Base-by-base conservation (phyloP, 2,888 invertebrate genomes). In the Spialia ferax region DNA sequence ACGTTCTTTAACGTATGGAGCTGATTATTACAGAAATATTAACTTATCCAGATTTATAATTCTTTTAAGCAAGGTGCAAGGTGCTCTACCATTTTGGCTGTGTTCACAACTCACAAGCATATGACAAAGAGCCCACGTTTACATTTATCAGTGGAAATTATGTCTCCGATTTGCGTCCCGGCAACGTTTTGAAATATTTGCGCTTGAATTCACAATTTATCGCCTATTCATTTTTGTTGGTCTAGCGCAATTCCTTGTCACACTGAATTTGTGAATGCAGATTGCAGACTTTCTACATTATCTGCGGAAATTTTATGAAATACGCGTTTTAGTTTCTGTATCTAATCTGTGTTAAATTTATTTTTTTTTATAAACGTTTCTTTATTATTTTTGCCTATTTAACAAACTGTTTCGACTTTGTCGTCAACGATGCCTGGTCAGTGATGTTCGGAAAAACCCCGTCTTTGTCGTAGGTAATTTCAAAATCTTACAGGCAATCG, bases 151-250 rank as follows among this genome's bases (percentile, higher is more conserved):
- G 48, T 61, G 67, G 48, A 67, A 67, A 67, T 67, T 67, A 67
- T 67, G 67, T 61, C 61, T 54, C 54, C 45, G 55, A 61, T 61
- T 67, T 67, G 48, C 55, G 67, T 67, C 67, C 48, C 55, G 55
- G 61, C 55, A 67, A 66, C 67, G 35, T 61, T 67, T 67, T 67
- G 67, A 67, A 67, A 67, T 67, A 61, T 67, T 67, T 55, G 67
- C 55, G 61, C 52, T 66, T 67, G 67, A 67, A 61, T 67, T 67
- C 22, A 62, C 55, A 61, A 67, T 67, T 67, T 67, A 67, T 67
- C 55, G 67, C 48, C 67, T 67, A 61, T 67, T 61, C 61, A 67
- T 67, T 67, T 67, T 67, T 67, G 67, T 67, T 48, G 35, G 38
- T 48, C 22, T 67, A 45, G 66, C 61, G 61, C 55, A 67, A 67